Evolutionary conservation across 2,113 vertebrate genomes (phyloP).

Genomic region (Aleadryas rufinucha): DNA sequence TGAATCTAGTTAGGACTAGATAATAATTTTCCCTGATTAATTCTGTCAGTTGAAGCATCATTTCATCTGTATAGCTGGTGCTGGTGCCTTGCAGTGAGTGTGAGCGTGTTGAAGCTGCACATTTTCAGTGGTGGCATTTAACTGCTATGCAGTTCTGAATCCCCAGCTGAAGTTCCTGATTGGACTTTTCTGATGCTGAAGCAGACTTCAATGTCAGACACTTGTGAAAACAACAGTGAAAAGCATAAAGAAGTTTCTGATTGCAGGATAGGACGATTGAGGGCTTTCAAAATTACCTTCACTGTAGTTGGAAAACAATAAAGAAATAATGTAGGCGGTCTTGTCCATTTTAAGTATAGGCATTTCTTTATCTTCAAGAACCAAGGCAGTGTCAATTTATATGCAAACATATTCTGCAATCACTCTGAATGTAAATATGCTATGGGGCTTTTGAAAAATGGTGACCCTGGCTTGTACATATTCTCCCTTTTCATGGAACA

Average conservation of each 20-base stretch:
- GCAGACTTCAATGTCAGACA: background rate
- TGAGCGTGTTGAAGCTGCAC: background rate
- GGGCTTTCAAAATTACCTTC: background rate
- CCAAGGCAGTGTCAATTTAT: slow-evolving; percentile 33
- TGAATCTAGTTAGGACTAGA: background rate
- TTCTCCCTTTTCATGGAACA: background rate
- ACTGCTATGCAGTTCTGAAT: background rate
- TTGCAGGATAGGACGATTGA: background rate
- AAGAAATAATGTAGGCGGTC: background rate
- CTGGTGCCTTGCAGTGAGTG: background rate
- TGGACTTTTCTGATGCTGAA: background rate
- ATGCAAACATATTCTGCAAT: slow-evolving; percentile 50
- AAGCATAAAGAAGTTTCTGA: background rate
- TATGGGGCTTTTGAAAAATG: background rate
- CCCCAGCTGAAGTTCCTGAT: background rate
- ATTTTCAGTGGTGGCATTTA: background rate
- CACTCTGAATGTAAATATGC: slow-evolving; percentile 46
- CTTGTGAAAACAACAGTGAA: slow-evolving; percentile 7
- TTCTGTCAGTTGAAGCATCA: background rate
- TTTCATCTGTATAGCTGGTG: background rate
- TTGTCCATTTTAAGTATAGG: background rate
- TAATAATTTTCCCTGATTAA: background rate
- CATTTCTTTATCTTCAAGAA: slow-evolving; percentile 23
- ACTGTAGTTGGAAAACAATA: slow-evolving; percentile 1
- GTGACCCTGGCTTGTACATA: background rate